Evolutionary conservation across 2,113 vertebrate species (phyloP), one percentile per base, ranked within the genome.

Genomic region (Tapirus terrestris): DNA sequence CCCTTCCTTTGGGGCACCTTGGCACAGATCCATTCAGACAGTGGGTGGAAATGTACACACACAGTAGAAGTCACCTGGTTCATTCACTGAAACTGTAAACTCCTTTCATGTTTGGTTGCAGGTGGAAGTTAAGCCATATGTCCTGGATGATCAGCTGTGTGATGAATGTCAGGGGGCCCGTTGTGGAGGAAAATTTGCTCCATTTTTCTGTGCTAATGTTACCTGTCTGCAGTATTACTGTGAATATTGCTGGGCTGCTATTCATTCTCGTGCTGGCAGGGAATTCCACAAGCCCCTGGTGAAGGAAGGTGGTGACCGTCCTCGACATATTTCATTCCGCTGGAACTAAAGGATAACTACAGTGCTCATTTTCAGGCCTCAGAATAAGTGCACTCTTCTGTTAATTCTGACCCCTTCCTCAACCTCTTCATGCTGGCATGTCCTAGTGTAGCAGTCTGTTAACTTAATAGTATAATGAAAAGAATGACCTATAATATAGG

Each of bases 91-190:
- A n/a, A 48, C 11, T 89, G 31, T 95, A 12, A 92, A 56, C 36
- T 96, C 61, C 94, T 23, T 81, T 18, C 95, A 63, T 96, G 75
- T 98, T 86, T 91, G 91, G 68, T 97, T 33, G 21, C 99, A 99
- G 99, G 99, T 99, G 99, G 99, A 99, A 99, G 99, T 99, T 99
- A 99, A 99, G 99, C 99, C 99, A 99, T 99, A 99, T 98, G 99
- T 99, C 98, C 97, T 99, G 99, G 99, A 99, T 96, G 99, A 99
- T 99, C 99, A 99, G 99, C 99, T 99, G 99, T 99, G 99, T 97
- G 99, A 99, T 95, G 99, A 99, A 99, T 99, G 99, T 99, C 99
- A 99, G 99, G 99, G 99, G 98, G 99, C 99, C 93, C 99, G 99
- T 97, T 99, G 99, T 16, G 99, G 99, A 98, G 99, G 99, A 58